Evolutionary conservation across 1,140 invertebrate genomes (phyloP).

Genomic region (Psilanteris sp.): DNA sequence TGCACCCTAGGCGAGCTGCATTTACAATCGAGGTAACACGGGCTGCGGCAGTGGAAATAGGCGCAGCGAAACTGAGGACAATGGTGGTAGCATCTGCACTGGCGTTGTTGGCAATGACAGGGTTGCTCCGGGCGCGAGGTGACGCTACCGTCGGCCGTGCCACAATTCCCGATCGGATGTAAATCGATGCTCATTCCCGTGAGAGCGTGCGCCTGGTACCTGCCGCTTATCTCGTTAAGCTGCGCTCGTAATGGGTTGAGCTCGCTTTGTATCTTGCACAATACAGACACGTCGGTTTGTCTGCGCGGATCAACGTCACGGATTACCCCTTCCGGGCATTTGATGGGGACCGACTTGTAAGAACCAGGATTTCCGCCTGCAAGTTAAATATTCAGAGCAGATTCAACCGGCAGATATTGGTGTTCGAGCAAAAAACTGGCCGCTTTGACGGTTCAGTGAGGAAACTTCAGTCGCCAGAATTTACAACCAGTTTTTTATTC

Average conservation of each 20-base stretch:
- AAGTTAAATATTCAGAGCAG: constrained; percentile 10
- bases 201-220: constrained; percentile 32
- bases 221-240: constrained; percentile 57
- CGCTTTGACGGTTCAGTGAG: too few relatives aligned
- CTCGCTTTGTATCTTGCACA: constrained; percentile 46
- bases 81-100: constrained; percentile 1
- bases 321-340: constrained; percentile 27
- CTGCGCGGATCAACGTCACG: constrained; percentile 39
- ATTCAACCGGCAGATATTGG: constrained; percentile 3
- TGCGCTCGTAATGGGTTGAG: constrained; percentile 36
- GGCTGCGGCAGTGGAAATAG: neutral
- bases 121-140: neutral
- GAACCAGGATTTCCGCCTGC: constrained; percentile 16
- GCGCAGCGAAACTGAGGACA: neutral
- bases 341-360: constrained; percentile 12
- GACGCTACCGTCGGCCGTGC: constrained; percentile 2
- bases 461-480: too few relatives aligned
- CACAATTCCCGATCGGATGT: constrained; percentile 24
- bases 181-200: constrained; percentile 28
- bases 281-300: constrained; percentile 46
- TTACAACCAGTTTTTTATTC: too few relatives aligned
- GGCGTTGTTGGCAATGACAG: neutral
- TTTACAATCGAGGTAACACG: too few relatives aligned
- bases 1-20: too few relatives aligned
- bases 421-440: too few relatives aligned